Conservation (phyloP, 2,797 vertebrate species). For the Microctenopoma stevenorrisi region DNA sequence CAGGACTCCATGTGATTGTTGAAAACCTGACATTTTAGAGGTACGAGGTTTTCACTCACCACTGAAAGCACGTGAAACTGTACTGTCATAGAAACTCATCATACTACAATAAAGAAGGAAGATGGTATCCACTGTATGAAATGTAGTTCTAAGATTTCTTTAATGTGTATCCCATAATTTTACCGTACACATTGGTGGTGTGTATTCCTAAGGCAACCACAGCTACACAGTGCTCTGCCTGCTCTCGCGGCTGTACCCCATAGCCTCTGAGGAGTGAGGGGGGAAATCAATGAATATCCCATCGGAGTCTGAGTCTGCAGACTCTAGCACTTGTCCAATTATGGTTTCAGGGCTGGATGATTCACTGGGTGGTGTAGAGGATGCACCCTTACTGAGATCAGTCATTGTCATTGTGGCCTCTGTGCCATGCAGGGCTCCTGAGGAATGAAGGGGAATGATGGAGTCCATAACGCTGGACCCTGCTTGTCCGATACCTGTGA, state of each 20-base stretch:
- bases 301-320: constrained; percentile 92
- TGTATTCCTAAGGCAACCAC: constrained; percentile 33
- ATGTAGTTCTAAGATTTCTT: constrained; percentile 30
- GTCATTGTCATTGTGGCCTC: constrained; percentile 80
- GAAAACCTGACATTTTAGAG: constrained; percentile 11
- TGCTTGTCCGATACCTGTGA: constrained; percentile 69
- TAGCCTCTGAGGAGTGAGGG: constrained; percentile 84
- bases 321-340: constrained; percentile 93
- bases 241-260: constrained; percentile 83
- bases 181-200: constrained; percentile 13
- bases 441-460: constrained; percentile 81
- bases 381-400: constrained; percentile 78
- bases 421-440: constrained; percentile 84
- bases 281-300: constrained; percentile 98
- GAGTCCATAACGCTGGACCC: constrained; percentile 70
- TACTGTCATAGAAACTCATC: constrained; percentile 27
- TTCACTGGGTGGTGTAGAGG: constrained; percentile 84
- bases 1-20: not conserved
- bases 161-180: constrained; percentile 36
- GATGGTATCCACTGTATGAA: constrained; percentile 53
- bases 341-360: constrained; percentile 95
- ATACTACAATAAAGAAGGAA: constrained; percentile 36
- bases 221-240: constrained; percentile 90
- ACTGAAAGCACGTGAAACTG: constrained; percentile 59
- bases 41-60: constrained; percentile 43